Conservation (phyloP, 2,888 invertebrate species). For the Embidobia sp. region DNA sequence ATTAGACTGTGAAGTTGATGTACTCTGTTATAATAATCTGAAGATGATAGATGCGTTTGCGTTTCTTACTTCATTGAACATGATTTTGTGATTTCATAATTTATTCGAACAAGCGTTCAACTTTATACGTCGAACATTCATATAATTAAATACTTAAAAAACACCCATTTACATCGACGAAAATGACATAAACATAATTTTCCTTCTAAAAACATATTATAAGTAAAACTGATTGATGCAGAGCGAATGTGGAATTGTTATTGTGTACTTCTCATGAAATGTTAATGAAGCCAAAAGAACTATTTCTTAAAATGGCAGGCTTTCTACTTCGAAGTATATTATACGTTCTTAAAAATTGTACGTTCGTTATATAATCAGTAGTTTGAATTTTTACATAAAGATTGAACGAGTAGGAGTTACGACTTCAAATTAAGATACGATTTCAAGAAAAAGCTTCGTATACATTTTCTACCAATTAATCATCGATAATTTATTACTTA, state of each 20-base stretch:
- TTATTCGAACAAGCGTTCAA: background rate
- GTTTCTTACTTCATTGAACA: background rate
- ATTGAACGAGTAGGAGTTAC: no score
- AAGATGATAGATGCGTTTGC: slow-evolving; percentile 10
- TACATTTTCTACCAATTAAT: no score
- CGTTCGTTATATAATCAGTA: background rate
- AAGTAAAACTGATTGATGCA: background rate
- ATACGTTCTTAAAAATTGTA: slow-evolving; percentile 12
- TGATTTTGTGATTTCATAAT: slow-evolving; percentile 3
- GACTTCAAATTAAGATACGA: no score
- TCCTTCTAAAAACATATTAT: background rate
- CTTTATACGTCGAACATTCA: background rate
- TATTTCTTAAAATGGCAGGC: slow-evolving; percentile 15
- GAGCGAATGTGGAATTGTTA: background rate
- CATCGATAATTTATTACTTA: no score
- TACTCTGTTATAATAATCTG: slow-evolving; percentile 3
- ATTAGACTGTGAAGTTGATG: background rate
- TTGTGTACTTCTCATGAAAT: background rate
- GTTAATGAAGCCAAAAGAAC: slow-evolving; percentile 10
- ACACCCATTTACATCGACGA: no score
- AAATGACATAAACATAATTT: background rate
- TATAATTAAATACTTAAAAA: background rate
- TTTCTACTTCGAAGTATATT: slow-evolving; percentile 24
- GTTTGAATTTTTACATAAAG: background rate
- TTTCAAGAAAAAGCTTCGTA: no score